phyloP scores from a whole-genome alignment of 2,888 invertebrate species.

The Oxytorus armatus region DNA sequence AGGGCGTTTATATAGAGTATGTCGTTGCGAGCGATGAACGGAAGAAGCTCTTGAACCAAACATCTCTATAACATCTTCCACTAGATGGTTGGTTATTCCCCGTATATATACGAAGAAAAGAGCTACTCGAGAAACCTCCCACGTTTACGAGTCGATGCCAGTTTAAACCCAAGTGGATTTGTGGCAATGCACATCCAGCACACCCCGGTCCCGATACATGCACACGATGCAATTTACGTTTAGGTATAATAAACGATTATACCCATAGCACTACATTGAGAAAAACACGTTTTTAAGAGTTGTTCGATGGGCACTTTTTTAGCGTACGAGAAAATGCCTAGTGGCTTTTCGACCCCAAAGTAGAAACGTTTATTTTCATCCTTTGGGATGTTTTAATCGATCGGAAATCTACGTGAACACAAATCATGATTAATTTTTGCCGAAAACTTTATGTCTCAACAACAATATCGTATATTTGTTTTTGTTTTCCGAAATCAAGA shows the following conservation, averaged over 20 bases:
- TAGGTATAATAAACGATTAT: neutral
- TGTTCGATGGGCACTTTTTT: too few relatives aligned
- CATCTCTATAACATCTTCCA: constrained; percentile 48
- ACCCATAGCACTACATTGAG: too few relatives aligned
- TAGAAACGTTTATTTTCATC: constrained; percentile 1
- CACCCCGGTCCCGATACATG: constrained; percentile 1
- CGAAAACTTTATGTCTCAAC: constrained; percentile 15
- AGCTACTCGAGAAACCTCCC: constrained; percentile 25
- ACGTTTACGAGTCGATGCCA: constrained; percentile 46
- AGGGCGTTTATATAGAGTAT: constrained; percentile 25
- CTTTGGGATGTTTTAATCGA: constrained; percentile 12
- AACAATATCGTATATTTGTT: constrained; percentile 1
- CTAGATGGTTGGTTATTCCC: constrained; percentile 34
- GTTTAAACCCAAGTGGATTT: constrained; percentile 60
- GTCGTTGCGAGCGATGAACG: constrained; percentile 60
- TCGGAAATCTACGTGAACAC: constrained; percentile 12
- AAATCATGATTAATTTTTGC: constrained; percentile 13
- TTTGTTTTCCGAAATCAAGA: constrained; percentile 6
- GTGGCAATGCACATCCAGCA: constrained; percentile 55
- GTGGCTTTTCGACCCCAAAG: too few relatives aligned
- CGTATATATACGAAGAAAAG: constrained; percentile 36
- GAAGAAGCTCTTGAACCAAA: constrained; percentile 64
- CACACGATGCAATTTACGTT: constrained; percentile 6
- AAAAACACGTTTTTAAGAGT: too few relatives aligned
- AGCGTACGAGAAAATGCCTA: too few relatives aligned